phyloP scores from a whole-genome alignment of 2,888 invertebrate genomes.

The Chrysolina haemoptera region DNA sequence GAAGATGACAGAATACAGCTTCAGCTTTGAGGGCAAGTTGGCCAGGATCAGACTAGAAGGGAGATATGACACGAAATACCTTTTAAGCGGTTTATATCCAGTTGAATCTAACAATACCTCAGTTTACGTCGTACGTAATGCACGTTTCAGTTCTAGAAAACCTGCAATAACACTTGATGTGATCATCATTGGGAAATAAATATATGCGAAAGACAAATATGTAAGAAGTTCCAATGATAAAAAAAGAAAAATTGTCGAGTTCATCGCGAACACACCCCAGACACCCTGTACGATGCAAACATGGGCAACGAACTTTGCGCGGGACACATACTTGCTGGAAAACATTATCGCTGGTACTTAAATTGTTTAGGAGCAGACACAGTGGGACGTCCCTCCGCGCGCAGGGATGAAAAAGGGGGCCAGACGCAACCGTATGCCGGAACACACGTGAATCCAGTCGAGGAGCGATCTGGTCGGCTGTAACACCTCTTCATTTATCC shows the following conservation, averaged over 20 bases:
- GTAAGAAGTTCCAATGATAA: no score
- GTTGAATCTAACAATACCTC: no score
- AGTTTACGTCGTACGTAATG: no score
- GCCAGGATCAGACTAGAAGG: no score
- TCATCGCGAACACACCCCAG: not conserved
- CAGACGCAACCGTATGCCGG: slow-evolving; percentile 11
- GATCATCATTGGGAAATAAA: no score
- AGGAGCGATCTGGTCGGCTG: slow-evolving; percentile 53
- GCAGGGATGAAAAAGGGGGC: slow-evolving; percentile 26
- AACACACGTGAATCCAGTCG: not conserved
- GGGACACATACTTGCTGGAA: slow-evolving; percentile 35
- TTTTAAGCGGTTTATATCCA: no score
- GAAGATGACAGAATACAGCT: no score
- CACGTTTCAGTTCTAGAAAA: no score
- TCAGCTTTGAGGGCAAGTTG: no score
- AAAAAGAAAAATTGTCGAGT: not conserved
- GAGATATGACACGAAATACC: no score
- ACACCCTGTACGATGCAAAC: not conserved
- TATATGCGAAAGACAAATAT: no score
- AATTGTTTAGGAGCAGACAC: slow-evolving; percentile 48
- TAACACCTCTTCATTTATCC: slow-evolving; percentile 67
- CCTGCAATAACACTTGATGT: no score
- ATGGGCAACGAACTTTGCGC: slow-evolving; percentile 12
- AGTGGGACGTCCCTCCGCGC: slow-evolving; percentile 43
- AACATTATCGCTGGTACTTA: slow-evolving; percentile 50